Percentiles rank a stretch among this genome's conserved stretches.
Evolutionary conservation across 2,888 invertebrate species (phyloP).

Genomic region (Tenthredo scrophulariae): DNA sequence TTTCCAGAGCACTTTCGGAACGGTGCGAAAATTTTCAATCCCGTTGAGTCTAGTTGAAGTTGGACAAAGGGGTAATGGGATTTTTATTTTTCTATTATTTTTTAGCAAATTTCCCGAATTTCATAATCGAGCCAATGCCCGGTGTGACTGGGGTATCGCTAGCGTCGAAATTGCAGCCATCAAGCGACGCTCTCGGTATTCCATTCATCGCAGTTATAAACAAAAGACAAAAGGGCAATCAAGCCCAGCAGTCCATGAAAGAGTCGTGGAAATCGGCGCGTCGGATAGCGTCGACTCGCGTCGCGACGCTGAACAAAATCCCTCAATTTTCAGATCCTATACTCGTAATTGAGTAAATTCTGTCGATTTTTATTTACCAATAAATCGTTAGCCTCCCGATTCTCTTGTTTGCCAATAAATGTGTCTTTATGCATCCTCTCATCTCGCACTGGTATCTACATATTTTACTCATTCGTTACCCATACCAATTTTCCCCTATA

Average conservation of each 20-base stretch:
- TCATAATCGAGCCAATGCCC: background rate
- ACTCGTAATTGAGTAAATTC: conserved; percentile 3
- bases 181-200: background rate
- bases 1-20: background rate
- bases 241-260: conserved; percentile 63
- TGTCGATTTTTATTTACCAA: background rate
- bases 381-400: background rate
- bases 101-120: background rate
- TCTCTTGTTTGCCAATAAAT: conserved; percentile 7
- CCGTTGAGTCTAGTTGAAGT: background rate
- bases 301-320: background rate
- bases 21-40: conserved; percentile 19
- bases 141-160: background rate
- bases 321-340: background rate
- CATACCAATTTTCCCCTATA: background rate
- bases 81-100: background rate
- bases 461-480: background rate
- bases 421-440: background rate
- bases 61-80: background rate
- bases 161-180: background rate
- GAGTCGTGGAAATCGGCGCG: conserved; percentile 56
- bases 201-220: conserved; percentile 30
- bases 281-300: background rate
- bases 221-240: conserved; percentile 69
- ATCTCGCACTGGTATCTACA: background rate